These are phyloP conservation scores for Pristionchus entomophagus DNA, from an alignment of 2,888 invertebrate genomes.

Conservation along the genomic window DNA sequence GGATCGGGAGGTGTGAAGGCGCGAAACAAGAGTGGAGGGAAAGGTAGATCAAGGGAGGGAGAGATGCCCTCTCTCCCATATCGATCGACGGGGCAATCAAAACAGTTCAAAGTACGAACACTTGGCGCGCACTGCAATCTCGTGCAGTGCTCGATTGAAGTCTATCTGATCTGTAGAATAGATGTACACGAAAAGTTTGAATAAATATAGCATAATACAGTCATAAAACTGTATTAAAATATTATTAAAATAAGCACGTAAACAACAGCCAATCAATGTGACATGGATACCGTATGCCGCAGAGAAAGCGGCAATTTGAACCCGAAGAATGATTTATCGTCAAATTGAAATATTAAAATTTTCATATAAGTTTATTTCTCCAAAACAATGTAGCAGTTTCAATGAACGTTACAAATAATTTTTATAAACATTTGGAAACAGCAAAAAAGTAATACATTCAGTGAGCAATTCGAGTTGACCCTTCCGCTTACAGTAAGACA, in stretches of 20 bases:
- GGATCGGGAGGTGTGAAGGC: neutral
- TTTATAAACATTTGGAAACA: too few species aligned
- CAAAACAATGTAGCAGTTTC: too few species aligned
- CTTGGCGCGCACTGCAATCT: too few species aligned
- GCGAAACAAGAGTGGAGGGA: neutral
- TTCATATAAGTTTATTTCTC: too few species aligned
- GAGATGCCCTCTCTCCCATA: neutral
- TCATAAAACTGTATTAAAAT: too few species aligned
- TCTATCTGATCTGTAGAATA: too few species aligned
- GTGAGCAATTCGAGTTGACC: neutral
- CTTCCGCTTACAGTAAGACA: neutral
- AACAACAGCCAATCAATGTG: neutral
- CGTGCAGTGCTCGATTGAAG: too few species aligned
- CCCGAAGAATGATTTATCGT: too few species aligned
- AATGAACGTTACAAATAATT: neutral
- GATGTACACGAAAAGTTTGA: too few species aligned
- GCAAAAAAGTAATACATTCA: neutral
- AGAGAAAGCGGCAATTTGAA: neutral
- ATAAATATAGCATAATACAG: too few species aligned
- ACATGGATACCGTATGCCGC: neutral
- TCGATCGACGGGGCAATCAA: neutral
- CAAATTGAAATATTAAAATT: too few species aligned
- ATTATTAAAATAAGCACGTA: neutral
- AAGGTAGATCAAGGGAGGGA: conserved; percentile 8
- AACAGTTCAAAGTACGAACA: neutral